Evolutionary conservation across 2,113 vertebrate species (phyloP).

Genomic region (Callopanchax toddi): DNA sequence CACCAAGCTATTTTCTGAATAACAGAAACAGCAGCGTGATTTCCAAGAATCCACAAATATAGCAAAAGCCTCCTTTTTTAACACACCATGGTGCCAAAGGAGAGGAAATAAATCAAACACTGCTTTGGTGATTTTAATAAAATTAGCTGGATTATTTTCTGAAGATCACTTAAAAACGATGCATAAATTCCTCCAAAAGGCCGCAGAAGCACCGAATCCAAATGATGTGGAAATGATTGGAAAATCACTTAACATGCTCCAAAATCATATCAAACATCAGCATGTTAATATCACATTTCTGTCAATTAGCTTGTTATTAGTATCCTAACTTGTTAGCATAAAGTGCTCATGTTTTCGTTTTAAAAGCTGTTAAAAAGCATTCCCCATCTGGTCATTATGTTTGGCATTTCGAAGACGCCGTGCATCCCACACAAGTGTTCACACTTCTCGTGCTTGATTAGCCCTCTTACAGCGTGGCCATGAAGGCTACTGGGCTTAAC

Average conservation of each 20-base stretch:
- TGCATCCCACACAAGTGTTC: constrained; percentile 10
- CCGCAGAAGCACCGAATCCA: neutral
- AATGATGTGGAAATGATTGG: neutral
- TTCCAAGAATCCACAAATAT: constrained; percentile 1
- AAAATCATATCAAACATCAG: neutral
- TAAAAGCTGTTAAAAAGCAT: constrained; percentile 5
- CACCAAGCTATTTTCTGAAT: neutral
- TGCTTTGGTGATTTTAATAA: neutral
- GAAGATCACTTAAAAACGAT: neutral
- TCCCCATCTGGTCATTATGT: constrained; percentile 6
- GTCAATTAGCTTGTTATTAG: constrained; percentile 1
- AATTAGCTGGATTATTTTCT: neutral
- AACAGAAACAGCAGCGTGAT: constrained; percentile 1
- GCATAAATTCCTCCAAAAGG: neutral
- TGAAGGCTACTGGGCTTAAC: neutral
- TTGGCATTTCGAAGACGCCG: neutral
- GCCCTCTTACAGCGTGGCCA: constrained; percentile 5
- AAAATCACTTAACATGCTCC: neutral
- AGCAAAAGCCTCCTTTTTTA: neutral
- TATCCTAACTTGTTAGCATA: neutral
- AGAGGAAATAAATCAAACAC: neutral
- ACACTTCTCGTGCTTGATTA: constrained; percentile 19
- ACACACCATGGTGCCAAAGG: neutral
- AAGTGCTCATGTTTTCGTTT: neutral
- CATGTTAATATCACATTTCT: neutral